Base-by-base conservation (phyloP, 2,888 invertebrate genomes). In the Entomobrya multifasciata region DNA sequence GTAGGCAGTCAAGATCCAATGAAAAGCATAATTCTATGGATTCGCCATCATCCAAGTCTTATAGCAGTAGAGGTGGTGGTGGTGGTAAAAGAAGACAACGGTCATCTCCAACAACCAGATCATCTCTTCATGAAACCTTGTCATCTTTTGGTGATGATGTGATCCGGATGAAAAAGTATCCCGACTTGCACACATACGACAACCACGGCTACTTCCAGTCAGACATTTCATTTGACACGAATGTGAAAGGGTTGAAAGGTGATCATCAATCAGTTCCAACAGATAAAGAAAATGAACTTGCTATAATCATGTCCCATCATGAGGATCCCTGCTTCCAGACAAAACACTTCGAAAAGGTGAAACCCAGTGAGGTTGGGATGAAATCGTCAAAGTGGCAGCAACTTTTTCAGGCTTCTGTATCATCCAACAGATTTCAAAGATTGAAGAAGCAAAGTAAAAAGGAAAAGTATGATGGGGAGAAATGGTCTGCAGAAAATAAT, bases 121-220 rank as follows among this genome's bases (percentile, higher is more conserved):
- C 86, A 0, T 72, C 86, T 0, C 77, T 88, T 57, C 76, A 72
- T 44, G 88, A 88, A 47, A 78, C 85, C 6, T n/a, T 88, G 0
- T 86, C 85, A 0, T 65, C 85, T 0, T 88, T 88, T 62, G 88
- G 88, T 6, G 88, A 88, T 30, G 88, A 88, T 47, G 85, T 88
- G 6, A 72, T 88, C 10, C 55, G 60, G 57, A 60, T 88, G 0
- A 87, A 87, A 77, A 57, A 87, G 17, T 74, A 49, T 11, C 62
- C 80, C 6, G 67, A 62, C 1, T 20, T n/a, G 2, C 36, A 80
- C 22, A 74, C 74, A 5, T 80, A 74, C 44, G 80, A 86, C 47
- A 86, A 80, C 49, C 86, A 74, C 5, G 80, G 86, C 1, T 86
- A 86, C 62, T 86, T 86, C 65, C 80, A 80, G 20, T 44, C 86